Evolutionary conservation across 2,888 invertebrate species (phyloP).

Genomic region (Hofmannophila pseudospretella): DNA sequence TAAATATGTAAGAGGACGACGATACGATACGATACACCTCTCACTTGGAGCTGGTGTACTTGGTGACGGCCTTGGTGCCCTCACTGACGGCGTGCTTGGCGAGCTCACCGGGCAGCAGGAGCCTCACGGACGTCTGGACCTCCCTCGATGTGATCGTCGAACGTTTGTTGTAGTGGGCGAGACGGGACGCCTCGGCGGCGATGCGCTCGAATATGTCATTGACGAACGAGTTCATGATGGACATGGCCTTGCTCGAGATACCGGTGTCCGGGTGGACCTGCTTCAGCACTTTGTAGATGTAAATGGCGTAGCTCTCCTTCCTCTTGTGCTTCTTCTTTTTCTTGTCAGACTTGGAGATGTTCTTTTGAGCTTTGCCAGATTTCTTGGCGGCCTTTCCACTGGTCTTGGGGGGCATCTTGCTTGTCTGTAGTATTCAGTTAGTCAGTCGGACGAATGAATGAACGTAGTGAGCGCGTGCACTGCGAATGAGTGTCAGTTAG

Average conservation of each 20-base stretch:
- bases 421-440: too few species aligned
- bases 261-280: conserved; percentile 81
- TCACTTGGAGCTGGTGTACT: conserved; percentile 69
- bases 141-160: conserved; percentile 79
- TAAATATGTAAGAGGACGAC: background rate
- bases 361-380: conserved; percentile 76
- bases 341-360: conserved; percentile 76
- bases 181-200: conserved; percentile 78
- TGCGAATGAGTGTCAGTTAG: too few species aligned
- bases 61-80: conserved; percentile 81
- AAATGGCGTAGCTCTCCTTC: conserved; percentile 77
- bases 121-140: conserved; percentile 82
- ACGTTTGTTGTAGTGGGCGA: conserved; percentile 72
- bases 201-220: conserved; percentile 83
- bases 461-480: too few species aligned
- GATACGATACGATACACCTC: background rate
- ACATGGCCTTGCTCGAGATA: conserved; percentile 74
- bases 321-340: conserved; percentile 66
- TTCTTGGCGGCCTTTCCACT: conserved; percentile 54
- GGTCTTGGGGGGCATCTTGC: background rate
- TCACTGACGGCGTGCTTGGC: conserved; percentile 83
- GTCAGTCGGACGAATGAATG: too few species aligned
- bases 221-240: conserved; percentile 78
- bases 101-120: conserved; percentile 82
- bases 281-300: conserved; percentile 82